Base-by-base conservation (phyloP, 2,797 vertebrate species). In the Zalophus californianus region DNA sequence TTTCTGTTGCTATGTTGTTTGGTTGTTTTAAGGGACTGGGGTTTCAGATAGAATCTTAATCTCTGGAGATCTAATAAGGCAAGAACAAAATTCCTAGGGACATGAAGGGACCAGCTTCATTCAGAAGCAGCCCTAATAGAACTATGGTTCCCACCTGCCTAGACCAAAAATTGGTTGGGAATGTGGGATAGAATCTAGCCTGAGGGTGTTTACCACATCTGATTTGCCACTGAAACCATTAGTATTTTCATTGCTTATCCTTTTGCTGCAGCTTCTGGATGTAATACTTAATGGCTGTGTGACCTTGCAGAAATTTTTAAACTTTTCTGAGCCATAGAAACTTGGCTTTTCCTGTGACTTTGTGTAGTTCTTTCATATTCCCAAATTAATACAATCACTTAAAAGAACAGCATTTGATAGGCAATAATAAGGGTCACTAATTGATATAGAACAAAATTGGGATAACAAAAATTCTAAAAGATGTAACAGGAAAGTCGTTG, bases 251-350 rank as follows among this genome's bases (percentile, higher is more conserved):
- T 52, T 35, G 10, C 15, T 91, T 10, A 52, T 23, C 58, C 10
- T 29, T 91, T 82, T 70, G n/a, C 50, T 35, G 10, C 7, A 10
- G 52, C 35, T 68, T 60, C 13, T 14, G 29, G 12, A 48, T 44
- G 29, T 23, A 77, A 9, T 7, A 64, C 25, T 87, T 25, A 13
- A 1, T 73, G 32, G 3, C 35, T 18, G 3, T 10, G 2, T 56
- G 50, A 68, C 21, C 15, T 86, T 70, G 54, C 27, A 41, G 18
- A 77, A 87, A 2, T 35, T 27, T 52, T 83, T 13, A 54, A 21
- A 41, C 29, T 96, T 93, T 44, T 85, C 56, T 66, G 66, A 82
- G 38, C 21, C 54, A 20, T 35, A 80, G 80, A 91, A 80, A 94
- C 11, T 11, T 77, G 23, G 13, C 15, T 29, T 96, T 44, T 83